phyloP scores from a whole-genome alignment of 2,113 vertebrate species.

The Actenoides hombroni region DNA sequence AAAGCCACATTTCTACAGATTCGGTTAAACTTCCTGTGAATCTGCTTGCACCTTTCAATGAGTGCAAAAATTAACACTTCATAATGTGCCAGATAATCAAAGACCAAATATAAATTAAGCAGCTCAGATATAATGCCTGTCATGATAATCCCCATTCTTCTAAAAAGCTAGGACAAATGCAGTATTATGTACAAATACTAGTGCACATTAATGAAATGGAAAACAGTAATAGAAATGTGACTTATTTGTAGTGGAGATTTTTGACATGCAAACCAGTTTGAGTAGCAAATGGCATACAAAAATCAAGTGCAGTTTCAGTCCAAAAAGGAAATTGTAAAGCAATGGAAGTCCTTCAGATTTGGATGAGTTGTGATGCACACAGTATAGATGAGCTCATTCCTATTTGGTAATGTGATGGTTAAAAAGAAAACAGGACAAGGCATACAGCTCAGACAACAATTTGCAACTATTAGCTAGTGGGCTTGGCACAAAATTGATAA shows the following conservation, averaged over 20 bases:
- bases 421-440: not conserved
- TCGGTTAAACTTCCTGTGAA: conserved; percentile 8
- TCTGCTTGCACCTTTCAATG: not conserved
- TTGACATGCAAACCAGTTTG: not conserved
- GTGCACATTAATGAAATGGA: not conserved
- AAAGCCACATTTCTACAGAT: conserved; percentile 4
- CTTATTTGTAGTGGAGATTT: not conserved
- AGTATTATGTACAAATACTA: not conserved
- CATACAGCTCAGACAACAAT: not conserved
- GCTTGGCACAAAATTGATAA: not conserved
- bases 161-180: not conserved
- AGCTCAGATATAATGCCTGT: not conserved
- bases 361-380: not conserved
- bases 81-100: conserved; percentile 38
- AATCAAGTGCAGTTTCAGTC: not conserved
- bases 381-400: not conserved
- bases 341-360: not conserved
- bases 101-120: conserved; percentile 27
- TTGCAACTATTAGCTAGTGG: not conserved
- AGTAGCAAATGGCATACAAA: not conserved
- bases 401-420: not conserved
- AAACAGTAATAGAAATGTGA: not conserved
- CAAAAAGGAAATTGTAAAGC: not conserved
- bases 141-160: not conserved
- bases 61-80: conserved; percentile 38